Evolutionary conservation across 2,888 invertebrate species (phyloP), one percentile per base, ranked within the genome.

Genomic region (Phoenoteleia sp.): DNA sequence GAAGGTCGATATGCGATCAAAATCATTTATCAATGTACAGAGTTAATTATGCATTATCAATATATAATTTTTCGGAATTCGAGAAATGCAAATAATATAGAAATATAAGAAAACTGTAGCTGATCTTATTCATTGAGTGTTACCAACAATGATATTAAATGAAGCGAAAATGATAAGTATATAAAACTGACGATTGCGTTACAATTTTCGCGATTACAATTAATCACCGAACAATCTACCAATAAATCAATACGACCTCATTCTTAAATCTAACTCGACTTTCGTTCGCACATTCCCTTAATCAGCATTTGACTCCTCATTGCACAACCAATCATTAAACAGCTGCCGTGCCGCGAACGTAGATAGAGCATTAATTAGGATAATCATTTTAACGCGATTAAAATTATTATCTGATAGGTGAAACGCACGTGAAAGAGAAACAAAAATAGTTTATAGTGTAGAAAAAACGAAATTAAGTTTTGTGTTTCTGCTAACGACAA

Each of bases 351-450:
- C 49, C 45, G 47, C 33, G 52, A 42, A 54, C 52, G 49, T 23
- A 56, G 62, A 66, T 47, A 56, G 69, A 58, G 79, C 79, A 72
- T 83, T 79, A 79, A 79, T 83, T 83, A 67, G 81, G 74, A 75
- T 81, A 67, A 79, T 77, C 67, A 79, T 84, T 79, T 80, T 29
- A 64, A 69, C 36, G 23, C 23, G 75, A 84, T 75, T 80, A 79
- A 72, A 80, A 80, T 71, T 64, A 76, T 72, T 45, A 74, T 74
- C 72, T 49, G 80, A 74, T 74, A 74, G 58, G 72, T 74, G 74
- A 81, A 66, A 72, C 36, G 72, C 19, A 54, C 33, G 64, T 21
- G 39, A 67, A 76, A n/a, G 77, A 52, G 58, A 23, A 79, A 29
- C 45, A 58, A 69, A 56, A 71, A 64, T 64, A 54, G 64, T n/a